These are phyloP conservation scores for Drosophila teissieri DNA, from an alignment of 1,140 invertebrate genomes.

Conservation along the genomic window DNA sequence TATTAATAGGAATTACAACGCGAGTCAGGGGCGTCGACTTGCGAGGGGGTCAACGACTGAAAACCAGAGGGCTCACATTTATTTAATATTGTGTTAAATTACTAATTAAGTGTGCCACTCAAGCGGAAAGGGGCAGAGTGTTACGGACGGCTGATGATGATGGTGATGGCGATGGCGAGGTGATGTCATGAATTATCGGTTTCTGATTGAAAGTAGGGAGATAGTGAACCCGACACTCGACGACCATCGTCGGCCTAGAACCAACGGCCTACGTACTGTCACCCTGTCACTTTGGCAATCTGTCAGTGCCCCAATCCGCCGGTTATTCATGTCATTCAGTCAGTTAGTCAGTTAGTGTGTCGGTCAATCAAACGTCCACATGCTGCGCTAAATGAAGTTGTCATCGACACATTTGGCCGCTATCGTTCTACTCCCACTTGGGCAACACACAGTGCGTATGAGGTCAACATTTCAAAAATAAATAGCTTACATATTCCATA, in stretches of 20 bases:
- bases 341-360: slow-evolving; percentile 6
- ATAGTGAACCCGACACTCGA: slow-evolving; percentile 32
- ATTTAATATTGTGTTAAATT: slow-evolving; percentile 81
- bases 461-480: slow-evolving; percentile 81
- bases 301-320: slow-evolving; percentile 22
- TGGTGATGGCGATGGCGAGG: slow-evolving; percentile 30
- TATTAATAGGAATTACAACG: slow-evolving; percentile 75
- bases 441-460: slow-evolving; percentile 53
- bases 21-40: slow-evolving; percentile 5
- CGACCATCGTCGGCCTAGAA: slow-evolving; percentile 51
- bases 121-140: slow-evolving; percentile 49
- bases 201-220: slow-evolving; percentile 82
- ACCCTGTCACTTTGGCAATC: slow-evolving; percentile 22
- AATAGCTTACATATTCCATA: slow-evolving; percentile 68
- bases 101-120: slow-evolving; percentile 74
- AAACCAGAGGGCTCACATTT: slow-evolving; percentile 49
- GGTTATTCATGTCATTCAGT: slow-evolving; percentile 6
- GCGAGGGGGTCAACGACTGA: neutral
- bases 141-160: slow-evolving; percentile 33
- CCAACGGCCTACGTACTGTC: slow-evolving; percentile 56
- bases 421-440: slow-evolving; percentile 60
- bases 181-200: slow-evolving; percentile 83
- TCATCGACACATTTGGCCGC: slow-evolving; percentile 75
- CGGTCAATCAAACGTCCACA: slow-evolving; percentile 45
- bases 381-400: slow-evolving; percentile 72